phyloP scores from a whole-genome alignment of 1,140 invertebrate species.

The Mercenaria mercenaria region DNA sequence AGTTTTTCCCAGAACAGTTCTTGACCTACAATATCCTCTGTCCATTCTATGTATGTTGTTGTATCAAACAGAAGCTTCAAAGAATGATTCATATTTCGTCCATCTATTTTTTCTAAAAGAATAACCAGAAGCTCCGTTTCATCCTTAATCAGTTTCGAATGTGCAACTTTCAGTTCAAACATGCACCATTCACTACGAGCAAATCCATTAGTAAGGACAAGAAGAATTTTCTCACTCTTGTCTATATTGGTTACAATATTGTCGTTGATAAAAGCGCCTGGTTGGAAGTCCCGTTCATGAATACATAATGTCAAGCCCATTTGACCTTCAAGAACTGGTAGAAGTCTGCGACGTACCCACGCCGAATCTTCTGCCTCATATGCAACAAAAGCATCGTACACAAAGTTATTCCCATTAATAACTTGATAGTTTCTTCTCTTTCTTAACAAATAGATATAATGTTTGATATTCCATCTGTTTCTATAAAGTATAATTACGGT shows the following conservation, averaged over 20 bases:
- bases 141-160: slow-evolving; percentile 6
- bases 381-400: neutral
- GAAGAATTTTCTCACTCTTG: neutral
- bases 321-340: neutral
- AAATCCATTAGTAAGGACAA: neutral
- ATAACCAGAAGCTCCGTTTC: neutral
- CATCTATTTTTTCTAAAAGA: neutral
- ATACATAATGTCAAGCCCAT: neutral
- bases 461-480: slow-evolving; percentile 33
- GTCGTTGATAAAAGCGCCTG: neutral
- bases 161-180: slow-evolving; percentile 27
- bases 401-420: neutral
- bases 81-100: slow-evolving; percentile 2
- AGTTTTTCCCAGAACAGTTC: slow-evolving; percentile 1
- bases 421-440: neutral
- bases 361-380: neutral
- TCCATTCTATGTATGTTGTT: slow-evolving; percentile 18
- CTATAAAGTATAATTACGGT: neutral
- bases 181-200: neutral
- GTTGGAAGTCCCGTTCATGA: neutral
- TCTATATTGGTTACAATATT: neutral
- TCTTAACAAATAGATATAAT: slow-evolving; percentile 1
- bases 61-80: neutral
- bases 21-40: neutral
- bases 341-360: neutral